Evolutionary conservation across 1,140 invertebrate genomes (phyloP).

Genomic region (Sycophila sp.): DNA sequence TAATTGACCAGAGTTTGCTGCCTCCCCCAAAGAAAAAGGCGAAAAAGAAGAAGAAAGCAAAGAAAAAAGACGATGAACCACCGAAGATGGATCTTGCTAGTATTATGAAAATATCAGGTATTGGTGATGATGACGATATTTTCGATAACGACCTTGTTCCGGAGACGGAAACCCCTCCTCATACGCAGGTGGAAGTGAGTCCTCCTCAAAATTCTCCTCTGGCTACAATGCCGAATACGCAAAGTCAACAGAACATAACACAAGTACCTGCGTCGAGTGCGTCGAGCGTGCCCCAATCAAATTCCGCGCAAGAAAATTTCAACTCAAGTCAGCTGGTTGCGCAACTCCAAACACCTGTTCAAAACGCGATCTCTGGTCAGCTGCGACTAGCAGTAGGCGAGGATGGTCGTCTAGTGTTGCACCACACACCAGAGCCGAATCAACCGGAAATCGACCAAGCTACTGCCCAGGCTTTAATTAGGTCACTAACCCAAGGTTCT

Average conservation of each 20-base stretch:
- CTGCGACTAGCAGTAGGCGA: slow-evolving; percentile 65
- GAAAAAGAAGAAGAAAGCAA: slow-evolving; percentile 65
- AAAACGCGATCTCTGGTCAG: slow-evolving; percentile 62
- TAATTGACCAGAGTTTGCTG: slow-evolving; percentile 59
- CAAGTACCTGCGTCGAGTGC: slow-evolving; percentile 51
- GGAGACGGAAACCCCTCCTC: slow-evolving; percentile 51
- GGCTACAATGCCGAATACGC: slow-evolving; percentile 42
- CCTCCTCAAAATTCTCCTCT: slow-evolving; percentile 41
- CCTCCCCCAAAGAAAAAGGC: slow-evolving; percentile 65
- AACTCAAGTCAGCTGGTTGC: slow-evolving; percentile 57
- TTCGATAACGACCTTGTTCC: slow-evolving; percentile 58
- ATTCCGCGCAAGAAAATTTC: slow-evolving; percentile 45
- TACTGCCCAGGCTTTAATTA: slow-evolving; percentile 60
- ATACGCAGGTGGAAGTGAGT: slow-evolving; percentile 34
- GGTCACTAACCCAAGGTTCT: slow-evolving; percentile 57
- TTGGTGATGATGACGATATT: slow-evolving; percentile 67
- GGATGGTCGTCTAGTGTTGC: slow-evolving; percentile 66
- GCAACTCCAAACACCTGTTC: slow-evolving; percentile 63
- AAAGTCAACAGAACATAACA: slow-evolving; percentile 46
- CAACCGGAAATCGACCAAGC: slow-evolving; percentile 62
- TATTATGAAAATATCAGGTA: slow-evolving; percentile 70
- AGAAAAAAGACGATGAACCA: slow-evolving; percentile 68
- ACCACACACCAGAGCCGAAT: slow-evolving; percentile 64
- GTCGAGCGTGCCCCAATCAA: slow-evolving; percentile 48
- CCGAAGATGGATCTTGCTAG: slow-evolving; percentile 67